Evolutionary conservation across 2,113 vertebrate species (phyloP).

Genomic region (Passer domesticus): DNA sequence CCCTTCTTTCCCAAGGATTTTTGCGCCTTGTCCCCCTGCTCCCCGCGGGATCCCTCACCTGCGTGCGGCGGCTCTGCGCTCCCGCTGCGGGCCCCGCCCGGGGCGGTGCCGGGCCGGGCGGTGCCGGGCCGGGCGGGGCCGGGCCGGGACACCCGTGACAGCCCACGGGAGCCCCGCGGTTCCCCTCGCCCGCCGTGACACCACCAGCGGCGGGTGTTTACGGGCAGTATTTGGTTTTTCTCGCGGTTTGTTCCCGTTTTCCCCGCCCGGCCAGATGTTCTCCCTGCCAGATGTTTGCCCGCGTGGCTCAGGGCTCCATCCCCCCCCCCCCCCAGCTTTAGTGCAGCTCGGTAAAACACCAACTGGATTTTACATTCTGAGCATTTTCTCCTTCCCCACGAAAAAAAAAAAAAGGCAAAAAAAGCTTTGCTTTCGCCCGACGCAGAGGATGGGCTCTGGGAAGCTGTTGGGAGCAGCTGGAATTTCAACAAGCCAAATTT

Average conservation of each 20-base stretch:
- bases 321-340: background rate
- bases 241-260: fast-evolving
- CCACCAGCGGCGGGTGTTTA: fast-evolving
- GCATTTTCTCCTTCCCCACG: fast-evolving
- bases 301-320: background rate
- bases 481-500: background rate
- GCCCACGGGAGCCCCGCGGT: fast-evolving
- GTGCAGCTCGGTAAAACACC: background rate
- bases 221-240: fast-evolving
- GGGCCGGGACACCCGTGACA: background rate
- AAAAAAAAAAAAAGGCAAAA: background rate
- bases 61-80: background rate
- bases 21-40: fast-evolving
- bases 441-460: fast-evolving
- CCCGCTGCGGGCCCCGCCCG: background rate
- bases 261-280: background rate
- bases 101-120: background rate
- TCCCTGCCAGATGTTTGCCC: background rate
- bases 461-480: background rate
- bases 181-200: fast-evolving
- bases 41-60: background rate
- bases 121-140: background rate
- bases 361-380: fast-evolving
- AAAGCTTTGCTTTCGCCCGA: fast-evolving
- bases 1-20: fast-evolving